These are phyloP conservation scores for Drosophila histrio DNA, from an alignment of 2,888 invertebrate species.

Conservation along the genomic window DNA sequence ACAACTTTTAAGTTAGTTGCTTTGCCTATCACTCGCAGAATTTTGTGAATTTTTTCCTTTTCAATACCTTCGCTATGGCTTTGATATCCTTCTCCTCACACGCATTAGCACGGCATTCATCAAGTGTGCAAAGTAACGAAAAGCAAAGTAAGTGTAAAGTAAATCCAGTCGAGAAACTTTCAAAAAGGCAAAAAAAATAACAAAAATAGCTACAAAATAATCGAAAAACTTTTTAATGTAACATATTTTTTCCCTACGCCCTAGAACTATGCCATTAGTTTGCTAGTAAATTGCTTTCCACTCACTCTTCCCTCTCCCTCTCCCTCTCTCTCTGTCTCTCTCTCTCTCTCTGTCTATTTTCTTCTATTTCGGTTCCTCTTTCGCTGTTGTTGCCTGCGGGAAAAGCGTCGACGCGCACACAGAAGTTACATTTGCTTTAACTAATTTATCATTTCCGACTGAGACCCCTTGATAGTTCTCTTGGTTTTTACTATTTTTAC, in stretches of 20 bases:
- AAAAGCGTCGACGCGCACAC: constrained; percentile 25
- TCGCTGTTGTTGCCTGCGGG: constrained; percentile 6
- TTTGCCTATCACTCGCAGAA: constrained; percentile 7
- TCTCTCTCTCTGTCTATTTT: not conserved
- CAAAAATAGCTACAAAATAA: constrained; percentile 54
- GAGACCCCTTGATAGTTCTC: constrained; percentile 1
- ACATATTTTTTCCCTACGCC: constrained; percentile 19
- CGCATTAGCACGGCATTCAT: constrained; percentile 51
- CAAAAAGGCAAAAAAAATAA: constrained; percentile 17
- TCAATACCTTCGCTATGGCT: not conserved
- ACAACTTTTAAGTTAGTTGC: constrained; percentile 36
- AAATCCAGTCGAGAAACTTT: constrained; percentile 40
- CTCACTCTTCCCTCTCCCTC: not conserved
- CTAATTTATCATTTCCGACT: constrained; percentile 57
- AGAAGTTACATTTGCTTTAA: constrained; percentile 44
- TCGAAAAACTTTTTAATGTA: constrained; percentile 65
- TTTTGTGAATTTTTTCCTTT: constrained; percentile 2
- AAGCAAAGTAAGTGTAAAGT: constrained; percentile 23
- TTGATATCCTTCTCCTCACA: constrained; percentile 4
- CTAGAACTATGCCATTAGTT: constrained; percentile 42
- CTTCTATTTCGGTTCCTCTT: not conserved
- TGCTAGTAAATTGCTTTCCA: constrained; percentile 21
- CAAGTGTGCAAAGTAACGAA: constrained; percentile 32
- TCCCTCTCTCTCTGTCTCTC: not conserved
- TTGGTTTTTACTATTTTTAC: constrained; percentile 3